Conservation (phyloP, 2,113 vertebrate genomes). For the Thinocorus orbignyianus region DNA sequence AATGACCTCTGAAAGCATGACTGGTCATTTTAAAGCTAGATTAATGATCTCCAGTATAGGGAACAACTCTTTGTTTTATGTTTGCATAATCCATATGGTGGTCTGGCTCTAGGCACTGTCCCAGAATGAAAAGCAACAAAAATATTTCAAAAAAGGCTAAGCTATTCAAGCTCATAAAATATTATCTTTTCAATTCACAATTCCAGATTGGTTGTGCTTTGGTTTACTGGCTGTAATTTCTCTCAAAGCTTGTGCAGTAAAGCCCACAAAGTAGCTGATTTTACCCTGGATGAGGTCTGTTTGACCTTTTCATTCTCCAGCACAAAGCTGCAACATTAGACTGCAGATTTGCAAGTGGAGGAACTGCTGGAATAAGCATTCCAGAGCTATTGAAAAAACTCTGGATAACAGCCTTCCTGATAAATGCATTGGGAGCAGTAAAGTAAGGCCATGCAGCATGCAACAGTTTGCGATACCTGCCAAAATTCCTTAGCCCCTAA, state of each 20-base stretch:
- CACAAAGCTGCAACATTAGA: neutral
- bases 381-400: neutral
- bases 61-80: neutral
- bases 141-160: neutral
- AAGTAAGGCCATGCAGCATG: neutral
- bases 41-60: neutral
- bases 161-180: neutral
- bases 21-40: constrained; percentile 4
- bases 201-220: neutral
- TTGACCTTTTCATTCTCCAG: neutral
- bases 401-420: neutral
- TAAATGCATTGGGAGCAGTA: neutral
- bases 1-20: neutral
- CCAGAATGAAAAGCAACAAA: neutral
- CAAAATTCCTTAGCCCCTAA: neutral
- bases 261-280: neutral
- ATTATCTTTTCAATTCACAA: neutral
- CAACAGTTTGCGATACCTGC: neutral
- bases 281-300: neutral
- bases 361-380: neutral
- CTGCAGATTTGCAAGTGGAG: neutral
- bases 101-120: neutral
- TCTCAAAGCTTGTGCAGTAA: neutral
- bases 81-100: neutral
- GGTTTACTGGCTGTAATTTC: neutral